Conservation (phyloP, 2,113 vertebrate species). For the Mus spicilegus region DNA sequence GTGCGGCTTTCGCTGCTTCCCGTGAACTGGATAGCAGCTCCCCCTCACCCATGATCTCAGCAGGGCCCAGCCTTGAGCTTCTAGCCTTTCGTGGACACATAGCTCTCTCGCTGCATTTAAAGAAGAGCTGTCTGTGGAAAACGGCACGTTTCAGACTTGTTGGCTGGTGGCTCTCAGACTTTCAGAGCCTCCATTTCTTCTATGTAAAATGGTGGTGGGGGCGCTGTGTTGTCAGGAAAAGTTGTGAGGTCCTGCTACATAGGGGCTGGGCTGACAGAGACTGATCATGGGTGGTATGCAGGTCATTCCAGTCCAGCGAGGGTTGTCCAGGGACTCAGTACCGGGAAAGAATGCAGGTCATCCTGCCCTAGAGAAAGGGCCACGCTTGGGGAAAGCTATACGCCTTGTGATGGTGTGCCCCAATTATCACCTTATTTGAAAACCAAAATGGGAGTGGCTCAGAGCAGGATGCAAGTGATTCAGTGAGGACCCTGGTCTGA, state of each 20-base stretch:
- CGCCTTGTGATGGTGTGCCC: neutral
- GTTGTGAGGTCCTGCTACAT: neutral
- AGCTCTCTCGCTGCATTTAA: neutral
- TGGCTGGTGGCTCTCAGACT: neutral
- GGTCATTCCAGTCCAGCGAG: neutral
- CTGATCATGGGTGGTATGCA: neutral
- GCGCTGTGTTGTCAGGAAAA: neutral
- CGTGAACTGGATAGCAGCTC: too few relatives aligned
- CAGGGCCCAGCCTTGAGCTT: neutral
- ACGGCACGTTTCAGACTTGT: neutral
- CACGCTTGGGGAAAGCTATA: neutral
- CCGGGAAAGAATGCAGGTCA: neutral
- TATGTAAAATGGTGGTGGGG: neutral
- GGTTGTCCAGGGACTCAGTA: neutral
- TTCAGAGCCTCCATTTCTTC: neutral
- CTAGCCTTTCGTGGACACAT: neutral
- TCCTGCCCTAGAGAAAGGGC: neutral
- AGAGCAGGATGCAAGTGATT: neutral
- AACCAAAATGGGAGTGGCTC: neutral
- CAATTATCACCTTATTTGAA: slow-evolving; percentile 1
- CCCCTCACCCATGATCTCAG: neutral
- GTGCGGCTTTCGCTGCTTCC: neutral
- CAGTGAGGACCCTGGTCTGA: neutral
- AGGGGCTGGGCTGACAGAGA: neutral
- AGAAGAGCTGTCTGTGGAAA: neutral